Conservation (phyloP, 2,888 invertebrate species). For the Lamellibrachia columna region DNA sequence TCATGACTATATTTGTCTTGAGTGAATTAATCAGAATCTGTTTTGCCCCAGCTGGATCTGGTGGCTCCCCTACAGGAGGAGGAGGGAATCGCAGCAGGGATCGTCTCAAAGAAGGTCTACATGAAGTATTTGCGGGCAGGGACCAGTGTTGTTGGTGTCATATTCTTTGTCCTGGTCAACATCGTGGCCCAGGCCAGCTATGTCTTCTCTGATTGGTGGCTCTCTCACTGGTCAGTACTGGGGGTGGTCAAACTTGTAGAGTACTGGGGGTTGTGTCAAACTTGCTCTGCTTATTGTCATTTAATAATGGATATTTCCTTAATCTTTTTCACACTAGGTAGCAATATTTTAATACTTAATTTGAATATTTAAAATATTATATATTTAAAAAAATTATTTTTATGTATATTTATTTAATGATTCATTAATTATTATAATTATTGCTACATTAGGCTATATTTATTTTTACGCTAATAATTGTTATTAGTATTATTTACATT, state of each 20-base stretch:
- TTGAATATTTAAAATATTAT: too few relatives aligned
- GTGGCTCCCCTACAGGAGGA: constrained; percentile 48
- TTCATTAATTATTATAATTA: too few relatives aligned
- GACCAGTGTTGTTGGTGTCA: constrained; percentile 70
- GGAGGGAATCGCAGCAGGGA: constrained; percentile 68
- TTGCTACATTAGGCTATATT: too few relatives aligned
- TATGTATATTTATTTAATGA: too few relatives aligned
- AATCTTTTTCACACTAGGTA: too few relatives aligned
- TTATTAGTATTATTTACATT: too few relatives aligned
- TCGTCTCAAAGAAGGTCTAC: constrained; percentile 73
- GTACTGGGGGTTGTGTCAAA: too few relatives aligned
- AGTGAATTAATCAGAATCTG: neutral
- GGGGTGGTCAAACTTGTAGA: constrained; percentile 7
- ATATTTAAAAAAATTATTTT: too few relatives aligned
- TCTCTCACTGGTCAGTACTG: constrained; percentile 76
- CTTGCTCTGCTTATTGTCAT: too few relatives aligned
- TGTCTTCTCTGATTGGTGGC: constrained; percentile 81
- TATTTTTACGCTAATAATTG: too few relatives aligned
- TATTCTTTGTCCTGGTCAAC: constrained; percentile 71
- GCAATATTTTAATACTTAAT: too few relatives aligned
- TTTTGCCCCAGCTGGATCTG: constrained; percentile 34
- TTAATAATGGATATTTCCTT: too few relatives aligned
- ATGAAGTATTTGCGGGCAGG: constrained; percentile 78
- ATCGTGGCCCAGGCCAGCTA: constrained; percentile 77
- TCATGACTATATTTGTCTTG: neutral